A percentile compares a stretch with the other conserved stretches of the same genome.
These are phyloP conservation scores for Lomographa bimaculata DNA, from an alignment of 2,888 invertebrate species.

Conservation along the genomic window DNA sequence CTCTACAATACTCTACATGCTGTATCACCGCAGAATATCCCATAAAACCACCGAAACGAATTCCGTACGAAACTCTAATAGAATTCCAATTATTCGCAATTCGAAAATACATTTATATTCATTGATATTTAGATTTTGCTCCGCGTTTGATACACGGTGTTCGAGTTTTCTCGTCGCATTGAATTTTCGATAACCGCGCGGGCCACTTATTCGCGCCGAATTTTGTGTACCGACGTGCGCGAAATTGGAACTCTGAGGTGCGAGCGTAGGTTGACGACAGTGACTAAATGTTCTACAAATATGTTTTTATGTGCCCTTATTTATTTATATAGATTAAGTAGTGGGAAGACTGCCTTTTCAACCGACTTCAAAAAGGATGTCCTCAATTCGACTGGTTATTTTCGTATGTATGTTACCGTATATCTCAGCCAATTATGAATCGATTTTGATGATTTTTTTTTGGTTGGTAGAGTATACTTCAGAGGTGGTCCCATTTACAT, in stretches of 20 bases:
- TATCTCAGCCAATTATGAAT: no score
- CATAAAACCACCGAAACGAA: conserved; percentile 25
- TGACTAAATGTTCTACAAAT: not conserved
- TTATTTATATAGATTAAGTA: no score
- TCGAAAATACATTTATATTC: conserved; percentile 37
- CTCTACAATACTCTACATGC: no score
- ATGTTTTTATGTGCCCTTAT: no score
- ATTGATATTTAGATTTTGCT: conserved; percentile 38
- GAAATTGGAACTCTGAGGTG: conserved; percentile 54
- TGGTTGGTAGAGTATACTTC: no score
- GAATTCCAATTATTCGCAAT: conserved; percentile 34
- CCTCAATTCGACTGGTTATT: no score
- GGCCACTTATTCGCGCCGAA: conserved; percentile 63
- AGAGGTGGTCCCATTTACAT: no score
- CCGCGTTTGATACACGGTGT: conserved; percentile 41
- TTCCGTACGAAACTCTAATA: conserved; percentile 24
- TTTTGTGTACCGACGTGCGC: conserved; percentile 61
- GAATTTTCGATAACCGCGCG: conserved; percentile 61
- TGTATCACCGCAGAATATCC: conserved; percentile 12
- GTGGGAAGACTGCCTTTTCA: no score
- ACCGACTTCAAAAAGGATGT: no score
- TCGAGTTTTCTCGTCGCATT: conserved; percentile 40
- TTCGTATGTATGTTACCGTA: no score
- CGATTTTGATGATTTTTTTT: no score
- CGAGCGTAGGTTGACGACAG: conserved; percentile 9